Evolutionary conservation across 2,888 invertebrate genomes (phyloP).

Genomic region (Unio pictorum): DNA sequence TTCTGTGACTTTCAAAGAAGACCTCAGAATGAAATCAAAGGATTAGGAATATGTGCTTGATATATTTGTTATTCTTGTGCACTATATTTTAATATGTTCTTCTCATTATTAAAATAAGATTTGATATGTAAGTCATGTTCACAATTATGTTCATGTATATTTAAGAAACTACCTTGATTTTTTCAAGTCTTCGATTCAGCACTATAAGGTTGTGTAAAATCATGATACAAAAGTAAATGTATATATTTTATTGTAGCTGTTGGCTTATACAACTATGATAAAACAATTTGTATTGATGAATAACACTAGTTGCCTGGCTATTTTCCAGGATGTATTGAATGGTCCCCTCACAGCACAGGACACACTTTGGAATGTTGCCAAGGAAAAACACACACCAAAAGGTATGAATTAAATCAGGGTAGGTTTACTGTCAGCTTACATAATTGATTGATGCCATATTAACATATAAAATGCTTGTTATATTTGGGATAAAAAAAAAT

Average conservation of each 20-base stretch:
- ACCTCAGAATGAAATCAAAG: no score
- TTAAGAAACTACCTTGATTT: neutral
- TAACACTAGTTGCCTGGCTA: conserved; percentile 5
- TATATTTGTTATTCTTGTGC: no score
- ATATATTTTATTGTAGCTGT: neutral
- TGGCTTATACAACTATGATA: neutral
- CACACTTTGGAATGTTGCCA: conserved; percentile 67
- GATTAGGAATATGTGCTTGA: no score
- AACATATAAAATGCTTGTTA: no score
- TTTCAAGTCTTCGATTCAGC: neutral
- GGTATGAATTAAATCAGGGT: conserved; percentile 29
- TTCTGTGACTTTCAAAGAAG: no score
- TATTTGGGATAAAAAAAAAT: no score
- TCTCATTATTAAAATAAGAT: no score
- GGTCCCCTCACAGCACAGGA: conserved; percentile 66
- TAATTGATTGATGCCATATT: no score
- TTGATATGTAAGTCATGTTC: no score
- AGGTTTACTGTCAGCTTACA: no score
- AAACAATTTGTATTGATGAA: neutral
- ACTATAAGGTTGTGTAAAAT: neutral
- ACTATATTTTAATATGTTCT: no score
- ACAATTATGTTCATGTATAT: neutral
- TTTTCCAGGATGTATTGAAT: conserved; percentile 57
- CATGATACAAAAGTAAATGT: neutral
- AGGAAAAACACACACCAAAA: conserved; percentile 68